phyloP scores from a whole-genome alignment of 2,888 invertebrate species.

The Microchrysa polita region DNA sequence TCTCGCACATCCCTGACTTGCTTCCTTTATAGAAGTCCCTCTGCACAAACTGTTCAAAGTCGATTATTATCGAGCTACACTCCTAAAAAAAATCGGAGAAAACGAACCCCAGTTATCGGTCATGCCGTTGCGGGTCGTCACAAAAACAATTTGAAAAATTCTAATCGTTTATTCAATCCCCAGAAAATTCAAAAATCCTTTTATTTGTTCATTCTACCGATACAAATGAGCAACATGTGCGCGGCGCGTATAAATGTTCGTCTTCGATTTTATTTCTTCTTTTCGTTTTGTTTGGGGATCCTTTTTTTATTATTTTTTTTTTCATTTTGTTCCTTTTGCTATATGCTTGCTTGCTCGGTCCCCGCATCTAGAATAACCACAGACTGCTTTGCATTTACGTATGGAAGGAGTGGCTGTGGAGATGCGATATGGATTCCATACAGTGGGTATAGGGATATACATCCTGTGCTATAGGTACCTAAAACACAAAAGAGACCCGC shows the following conservation, averaged over 20 bases:
- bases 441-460: not conserved
- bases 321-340: not conserved
- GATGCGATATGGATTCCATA: not conserved
- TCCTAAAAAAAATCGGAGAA: no score
- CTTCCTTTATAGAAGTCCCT: no score
- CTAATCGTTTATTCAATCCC: constrained; percentile 2
- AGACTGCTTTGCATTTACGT: no score
- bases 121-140: no score
- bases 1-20: no score
- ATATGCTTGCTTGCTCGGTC: no score
- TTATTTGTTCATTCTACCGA: constrained; percentile 9
- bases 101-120: no score
- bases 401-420: not conserved
- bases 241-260: not conserved
- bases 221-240: constrained; percentile 11
- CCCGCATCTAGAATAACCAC: no score
- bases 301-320: not conserved
- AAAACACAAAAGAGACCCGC: not conserved
- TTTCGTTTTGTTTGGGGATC: not conserved
- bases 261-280: not conserved
- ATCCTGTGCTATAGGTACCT: not conserved
- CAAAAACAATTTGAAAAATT: constrained; percentile 6
- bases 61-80: no score
- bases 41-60: no score
- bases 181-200: not conserved